Base-by-base conservation (phyloP, 2,888 invertebrate genomes). In the Seladonia tumulorum region DNA sequence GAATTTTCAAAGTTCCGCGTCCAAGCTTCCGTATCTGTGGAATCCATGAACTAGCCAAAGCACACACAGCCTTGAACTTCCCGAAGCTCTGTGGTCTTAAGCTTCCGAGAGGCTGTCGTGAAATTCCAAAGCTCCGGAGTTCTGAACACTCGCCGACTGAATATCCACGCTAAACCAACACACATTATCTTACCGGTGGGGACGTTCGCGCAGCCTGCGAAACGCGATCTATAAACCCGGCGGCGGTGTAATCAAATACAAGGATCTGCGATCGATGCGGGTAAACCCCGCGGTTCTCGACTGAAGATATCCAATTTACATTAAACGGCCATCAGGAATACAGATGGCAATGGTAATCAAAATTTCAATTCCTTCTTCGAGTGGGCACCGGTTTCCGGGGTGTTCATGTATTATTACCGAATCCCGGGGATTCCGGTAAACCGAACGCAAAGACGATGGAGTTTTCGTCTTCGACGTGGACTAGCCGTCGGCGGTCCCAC, bases 331-430 rank as follows among this genome's bases (percentile, higher is more conserved):
- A 68, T 68, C 53, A 25, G n/a, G 60, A 71, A 84, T 86, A 84
- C 76, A 57, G n/a, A 49, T 16, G 68, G 60, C 16, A 53, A 18
- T 60, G 47, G 45, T 47, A 75, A 78, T 81, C 72, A 76, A 79
- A 82, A 76, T 85, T 86, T 85, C 76, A 81, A 82, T 78, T 76
- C 76, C 73, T 73, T 77, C 71, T 39, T 25, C 81, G 14, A 75
- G 75, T 53, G 16, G 45, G 10, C 18, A 18, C 45, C 45, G 5
- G 53, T 29, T 14, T 18, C 25, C 18, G 25, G 18, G n/a, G 18
- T 57, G 57, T 79, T 76, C 79, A 82, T 85, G 79, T 85, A 85
- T 86, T 85, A 86, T 86, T 82, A 76, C 76, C 81, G 79, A 60
- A 76, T 74, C 39, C 47, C 16, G 75, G 22, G 68, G 79, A 74